Base-by-base conservation (phyloP, 2,113 vertebrate species). In the Paradisaea rubra region DNA sequence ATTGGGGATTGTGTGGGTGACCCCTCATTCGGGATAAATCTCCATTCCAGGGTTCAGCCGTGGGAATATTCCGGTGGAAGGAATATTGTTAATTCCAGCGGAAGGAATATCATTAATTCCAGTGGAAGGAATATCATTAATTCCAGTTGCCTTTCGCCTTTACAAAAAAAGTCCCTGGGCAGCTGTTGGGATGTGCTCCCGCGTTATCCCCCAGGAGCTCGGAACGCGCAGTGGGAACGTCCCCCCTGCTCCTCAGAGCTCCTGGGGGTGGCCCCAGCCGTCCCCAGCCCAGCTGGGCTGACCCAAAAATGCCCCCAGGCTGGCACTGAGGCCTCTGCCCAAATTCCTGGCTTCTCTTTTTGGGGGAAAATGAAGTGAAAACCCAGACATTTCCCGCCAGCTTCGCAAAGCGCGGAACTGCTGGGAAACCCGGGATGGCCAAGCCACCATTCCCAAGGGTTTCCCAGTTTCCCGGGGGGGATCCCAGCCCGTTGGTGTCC, bases 361-460 rank as follows among this genome's bases (percentile, higher is more conserved):
- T 10, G 9, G 28, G 20, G 15, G 4, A 4, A 45, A 56, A 18
- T 0, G 0, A 63, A 74, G 52, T n/a, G 71, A 72, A 59, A 81
- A 61, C 9, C 6, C 5, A 21, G 7, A 3, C 25, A 4, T 30
- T 54, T 61, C 33, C 14, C 19, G 13, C 39, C 45, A n/a, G 50
- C 39, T 44, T 30, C 1, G 3, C 20, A 1, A 4, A 15, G 12
- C 0, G 1, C 7, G 1, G 42, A 16, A 17, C 42, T 9, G 37
- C 37, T 15, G 37, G 24, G 8, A 37, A 25, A 10, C 12, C 24
- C 4, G 0, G 6, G 3, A 16, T 5, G 80, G 31, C 45, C 2
- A 1, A 30, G 31, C 37, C 0, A 1, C 19, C 44, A 2, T 71
- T 83, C 31, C 11, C 13, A 14, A 24, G 18, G 33, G 33, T 10